Base-by-base conservation (phyloP, 1,140 invertebrate species). In the Parapsyche elsis region DNA sequence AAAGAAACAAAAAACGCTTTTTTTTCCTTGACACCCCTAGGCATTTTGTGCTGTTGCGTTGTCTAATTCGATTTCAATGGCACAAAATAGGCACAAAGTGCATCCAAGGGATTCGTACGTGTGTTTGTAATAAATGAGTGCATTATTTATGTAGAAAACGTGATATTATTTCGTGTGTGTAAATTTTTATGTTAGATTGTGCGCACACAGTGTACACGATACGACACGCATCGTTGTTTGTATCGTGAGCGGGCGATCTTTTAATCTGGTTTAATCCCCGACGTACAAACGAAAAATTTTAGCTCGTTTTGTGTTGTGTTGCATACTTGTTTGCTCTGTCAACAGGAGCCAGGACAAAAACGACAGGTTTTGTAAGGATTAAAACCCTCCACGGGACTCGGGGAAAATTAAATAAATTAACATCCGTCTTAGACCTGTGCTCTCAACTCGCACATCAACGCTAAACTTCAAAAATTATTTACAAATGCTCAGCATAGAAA, bases 261-360 rank as follows among this genome's bases (percentile, higher is more conserved):
- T 38, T 73, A 73, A 73, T 73, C 38, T 24, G 14, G 38, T 30
- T 73, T 73, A 73, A 73, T 73, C 71, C 45, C 23, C 45, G 38
- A 46, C 2, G 7, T 19, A 73, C 45, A 73, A 73, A 73, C 16
- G 71, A 73, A 73, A 49, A 73, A 73, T 73, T 30, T 19, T 73
- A 19, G 71, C 26, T 73, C 38, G 71, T 73, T 73, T 67, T 67
- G 64, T 46, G 53, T 73, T 10, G 71, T n/a, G 38, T 38, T 73
- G 71, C n/a, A 73, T 73, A 73, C 71, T 73, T 38, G 71, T 73
- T 73, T 73, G 45, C 45, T 73, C 71, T 73, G 71, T 73, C 71
- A 73, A 73, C 71, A 73, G 71, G 26, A 73, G 71, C 71, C 49
- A 46, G 30, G 44, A 73, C 45, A 73, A 73, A 73, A 49, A 49